A percentile compares a stretch with the other conserved stretches of the same genome.
Evolutionary conservation across 2,888 invertebrate genomes (phyloP).

Genomic region (Habrosyne pyritoides): DNA sequence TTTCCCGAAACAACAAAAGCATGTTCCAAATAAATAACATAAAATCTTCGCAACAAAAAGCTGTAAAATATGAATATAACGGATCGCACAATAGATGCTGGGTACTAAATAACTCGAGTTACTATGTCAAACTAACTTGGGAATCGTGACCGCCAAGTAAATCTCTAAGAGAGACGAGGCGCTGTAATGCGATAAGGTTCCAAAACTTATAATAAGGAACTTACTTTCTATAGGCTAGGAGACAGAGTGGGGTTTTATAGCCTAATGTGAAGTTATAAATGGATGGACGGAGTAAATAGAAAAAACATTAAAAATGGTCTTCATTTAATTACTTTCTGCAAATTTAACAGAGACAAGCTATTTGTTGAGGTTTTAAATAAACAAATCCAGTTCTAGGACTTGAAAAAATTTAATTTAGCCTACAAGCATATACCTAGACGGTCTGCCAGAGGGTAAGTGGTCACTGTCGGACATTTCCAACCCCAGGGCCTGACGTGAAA

Average conservation of each 20-base stretch:
- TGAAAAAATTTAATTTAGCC: no score
- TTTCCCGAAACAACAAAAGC: neutral
- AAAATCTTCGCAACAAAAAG: neutral
- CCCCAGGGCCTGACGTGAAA: no score
- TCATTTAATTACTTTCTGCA: no score
- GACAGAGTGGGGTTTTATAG: conserved; percentile 15
- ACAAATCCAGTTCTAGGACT: no score
- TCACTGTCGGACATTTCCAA: no score
- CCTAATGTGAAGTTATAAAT: conserved; percentile 17
- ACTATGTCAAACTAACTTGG: conserved; percentile 48
- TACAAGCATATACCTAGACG: no score
- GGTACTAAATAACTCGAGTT: conserved; percentile 13
- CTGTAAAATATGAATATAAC: neutral
- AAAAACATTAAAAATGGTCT: no score
- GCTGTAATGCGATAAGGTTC: conserved; percentile 51
- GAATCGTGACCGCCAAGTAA: conserved; percentile 37
- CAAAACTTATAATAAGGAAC: conserved; percentile 56
- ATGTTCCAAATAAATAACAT: neutral
- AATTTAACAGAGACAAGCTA: no score
- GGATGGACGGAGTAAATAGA: no score
- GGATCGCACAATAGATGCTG: neutral
- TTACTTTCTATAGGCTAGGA: conserved; percentile 44
- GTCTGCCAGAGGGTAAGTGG: no score
- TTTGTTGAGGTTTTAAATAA: no score
- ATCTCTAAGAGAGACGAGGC: conserved; percentile 32